Evolutionary conservation across 2,888 invertebrate species (phyloP).

Genomic region (Drosophila mayaguana): DNA sequence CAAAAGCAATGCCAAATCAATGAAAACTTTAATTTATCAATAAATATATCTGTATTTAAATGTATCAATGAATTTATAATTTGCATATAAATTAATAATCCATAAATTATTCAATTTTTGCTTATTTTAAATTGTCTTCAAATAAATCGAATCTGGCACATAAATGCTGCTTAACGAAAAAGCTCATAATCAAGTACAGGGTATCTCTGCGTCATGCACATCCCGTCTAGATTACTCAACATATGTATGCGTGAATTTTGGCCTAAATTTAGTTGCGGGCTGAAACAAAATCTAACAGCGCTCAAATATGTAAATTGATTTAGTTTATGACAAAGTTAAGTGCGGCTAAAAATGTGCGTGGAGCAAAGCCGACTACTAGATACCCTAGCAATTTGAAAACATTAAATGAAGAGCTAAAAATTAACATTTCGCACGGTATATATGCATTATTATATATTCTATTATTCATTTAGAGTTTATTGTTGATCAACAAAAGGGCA

Average conservation of each 20-base stretch:
- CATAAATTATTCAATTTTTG: neutral
- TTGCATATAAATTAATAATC: neutral
- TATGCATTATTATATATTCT: neutral
- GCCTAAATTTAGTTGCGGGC: neutral
- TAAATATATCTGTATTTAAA: neutral
- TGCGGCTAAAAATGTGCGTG: neutral
- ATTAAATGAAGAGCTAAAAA: neutral
- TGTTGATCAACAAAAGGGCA: neutral
- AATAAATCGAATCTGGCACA: no score
- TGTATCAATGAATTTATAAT: no score
- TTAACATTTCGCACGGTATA: no score
- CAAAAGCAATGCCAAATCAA: neutral
- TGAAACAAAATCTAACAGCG: neutral
- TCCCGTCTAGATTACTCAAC: neutral
- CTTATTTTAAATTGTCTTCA: no score
- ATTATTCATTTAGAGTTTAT: neutral
- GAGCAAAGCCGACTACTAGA: neutral
- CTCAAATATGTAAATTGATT: slow-evolving; percentile 10
- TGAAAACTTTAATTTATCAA: neutral
- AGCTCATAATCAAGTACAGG: no score
- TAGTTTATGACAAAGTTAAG: slow-evolving; percentile 6
- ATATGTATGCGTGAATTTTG: neutral
- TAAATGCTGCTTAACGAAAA: no score
- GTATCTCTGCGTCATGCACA: neutral
- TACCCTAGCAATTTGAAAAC: neutral